Evolutionary conservation across 2,113 vertebrate genomes (phyloP).

Genomic region (Stegastes partitus): DNA sequence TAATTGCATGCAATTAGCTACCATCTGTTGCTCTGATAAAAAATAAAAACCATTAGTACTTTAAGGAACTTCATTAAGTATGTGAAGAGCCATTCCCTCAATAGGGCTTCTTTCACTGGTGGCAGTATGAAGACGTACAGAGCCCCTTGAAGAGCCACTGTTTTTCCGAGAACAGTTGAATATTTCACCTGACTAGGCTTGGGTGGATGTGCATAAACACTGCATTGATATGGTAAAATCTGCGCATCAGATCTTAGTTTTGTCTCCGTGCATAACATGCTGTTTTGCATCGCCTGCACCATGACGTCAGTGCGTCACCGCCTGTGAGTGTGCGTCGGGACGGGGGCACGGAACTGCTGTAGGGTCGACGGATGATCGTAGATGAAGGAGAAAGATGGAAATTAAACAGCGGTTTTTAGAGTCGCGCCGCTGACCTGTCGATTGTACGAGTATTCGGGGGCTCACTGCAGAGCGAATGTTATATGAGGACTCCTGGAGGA

Average conservation of each 20-base stretch:
- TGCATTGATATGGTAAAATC: neutral
- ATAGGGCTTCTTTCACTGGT: too few relatives aligned
- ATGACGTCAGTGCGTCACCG: conserved; percentile 72
- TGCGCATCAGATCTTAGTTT: too few relatives aligned
- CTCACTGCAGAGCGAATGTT: conserved; percentile 25
- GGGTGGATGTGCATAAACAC: too few relatives aligned
- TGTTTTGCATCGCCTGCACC: conserved; percentile 17
- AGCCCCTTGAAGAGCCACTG: too few relatives aligned
- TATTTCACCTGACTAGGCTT: too few relatives aligned
- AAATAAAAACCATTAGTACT: too few relatives aligned
- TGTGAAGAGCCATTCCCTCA: too few relatives aligned
- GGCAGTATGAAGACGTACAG: too few relatives aligned
- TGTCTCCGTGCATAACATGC: neutral
- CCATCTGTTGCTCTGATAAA: too few relatives aligned
- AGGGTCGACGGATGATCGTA: conserved; percentile 51
- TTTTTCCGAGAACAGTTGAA: too few relatives aligned
- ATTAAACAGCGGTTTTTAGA: conserved; percentile 4
- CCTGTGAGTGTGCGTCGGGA: conserved; percentile 59
- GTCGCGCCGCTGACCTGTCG: neutral
- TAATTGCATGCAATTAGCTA: too few relatives aligned
- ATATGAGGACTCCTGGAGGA: conserved; percentile 60
- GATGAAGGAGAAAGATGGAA: conserved; percentile 67
- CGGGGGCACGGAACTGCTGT: conserved; percentile 63
- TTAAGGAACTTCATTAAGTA: too few relatives aligned
- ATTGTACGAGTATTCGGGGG: neutral